Conservation (phyloP, 2,113 vertebrate species). For the Theropithecus gelada region DNA sequence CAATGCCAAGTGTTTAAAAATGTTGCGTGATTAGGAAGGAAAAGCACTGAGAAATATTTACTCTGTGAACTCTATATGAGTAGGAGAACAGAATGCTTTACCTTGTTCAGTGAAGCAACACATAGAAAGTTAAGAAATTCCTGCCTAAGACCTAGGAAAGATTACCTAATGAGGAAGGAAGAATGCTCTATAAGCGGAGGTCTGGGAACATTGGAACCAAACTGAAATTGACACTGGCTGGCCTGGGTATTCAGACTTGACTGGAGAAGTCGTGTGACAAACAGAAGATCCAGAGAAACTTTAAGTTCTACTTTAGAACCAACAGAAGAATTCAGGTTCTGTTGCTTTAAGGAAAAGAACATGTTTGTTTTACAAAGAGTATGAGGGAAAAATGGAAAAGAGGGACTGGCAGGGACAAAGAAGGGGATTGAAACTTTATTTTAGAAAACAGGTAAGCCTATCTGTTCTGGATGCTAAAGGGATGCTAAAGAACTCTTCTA, state of each 20-base stretch:
- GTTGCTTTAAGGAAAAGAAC: not conserved
- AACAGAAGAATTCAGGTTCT: not conserved
- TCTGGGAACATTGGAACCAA: not conserved
- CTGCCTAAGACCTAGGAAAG: not conserved
- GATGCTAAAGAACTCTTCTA: not conserved
- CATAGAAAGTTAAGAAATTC: not conserved
- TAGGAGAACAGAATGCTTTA: not conserved
- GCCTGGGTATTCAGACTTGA: not conserved
- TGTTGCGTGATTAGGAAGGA: not conserved
- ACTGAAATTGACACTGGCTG: not conserved
- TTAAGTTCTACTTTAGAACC: not conserved
- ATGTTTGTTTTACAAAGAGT: not conserved
- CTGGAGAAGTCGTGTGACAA: too few relatives aligned
- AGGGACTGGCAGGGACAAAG: not conserved
- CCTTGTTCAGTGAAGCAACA: not conserved
- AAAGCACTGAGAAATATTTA: slow-evolving; percentile 34
- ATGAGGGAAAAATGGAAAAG: not conserved
- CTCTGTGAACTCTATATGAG: not conserved
- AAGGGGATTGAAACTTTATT: not conserved
- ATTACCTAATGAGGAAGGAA: not conserved
- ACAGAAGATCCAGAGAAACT: not conserved
- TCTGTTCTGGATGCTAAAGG: not conserved
- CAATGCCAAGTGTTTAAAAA: slow-evolving; percentile 15
- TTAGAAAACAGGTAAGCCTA: not conserved
- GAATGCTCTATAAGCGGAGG: not conserved